Conservation (phyloP, 2,888 invertebrate species). For the Microplitis deprimator region DNA sequence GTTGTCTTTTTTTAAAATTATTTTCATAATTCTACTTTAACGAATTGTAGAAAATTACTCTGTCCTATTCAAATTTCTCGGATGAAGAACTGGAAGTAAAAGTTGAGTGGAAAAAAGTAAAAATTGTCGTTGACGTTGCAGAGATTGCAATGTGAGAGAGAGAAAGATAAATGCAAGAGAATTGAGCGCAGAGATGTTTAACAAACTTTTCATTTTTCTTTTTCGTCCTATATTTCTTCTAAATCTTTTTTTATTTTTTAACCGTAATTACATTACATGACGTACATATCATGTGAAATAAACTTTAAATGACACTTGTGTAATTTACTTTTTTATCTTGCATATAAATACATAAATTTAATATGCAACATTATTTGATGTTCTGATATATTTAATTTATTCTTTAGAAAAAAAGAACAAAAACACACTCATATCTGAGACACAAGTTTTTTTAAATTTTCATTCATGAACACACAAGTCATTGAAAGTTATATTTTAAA, state of each 20-base stretch:
- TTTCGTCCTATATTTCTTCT: background rate
- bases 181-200: conserved; percentile 1
- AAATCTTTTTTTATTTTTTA: conserved; percentile 1
- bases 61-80: conserved; percentile 29
- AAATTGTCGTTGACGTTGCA: conserved; percentile 14
- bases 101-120: conserved; percentile 15
- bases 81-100: conserved; percentile 24
- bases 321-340: background rate
- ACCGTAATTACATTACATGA: background rate
- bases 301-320: background rate
- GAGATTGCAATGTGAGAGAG: conserved; percentile 5
- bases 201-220: background rate
- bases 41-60: conserved; percentile 30
- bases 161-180: conserved; percentile 15
- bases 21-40: conserved; percentile 38
- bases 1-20: background rate
- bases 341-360: background rate
- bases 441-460: too few species aligned
- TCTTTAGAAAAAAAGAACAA: too few species aligned
- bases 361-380: background rate
- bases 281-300: background rate
- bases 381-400: too few species aligned
- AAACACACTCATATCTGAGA: too few species aligned
- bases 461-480: too few species aligned
- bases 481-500: background rate